Percentiles rank a stretch among this genome's conserved stretches.
Conservation (phyloP, 2,113 vertebrate species). For the Delphinus delphis region DNA sequence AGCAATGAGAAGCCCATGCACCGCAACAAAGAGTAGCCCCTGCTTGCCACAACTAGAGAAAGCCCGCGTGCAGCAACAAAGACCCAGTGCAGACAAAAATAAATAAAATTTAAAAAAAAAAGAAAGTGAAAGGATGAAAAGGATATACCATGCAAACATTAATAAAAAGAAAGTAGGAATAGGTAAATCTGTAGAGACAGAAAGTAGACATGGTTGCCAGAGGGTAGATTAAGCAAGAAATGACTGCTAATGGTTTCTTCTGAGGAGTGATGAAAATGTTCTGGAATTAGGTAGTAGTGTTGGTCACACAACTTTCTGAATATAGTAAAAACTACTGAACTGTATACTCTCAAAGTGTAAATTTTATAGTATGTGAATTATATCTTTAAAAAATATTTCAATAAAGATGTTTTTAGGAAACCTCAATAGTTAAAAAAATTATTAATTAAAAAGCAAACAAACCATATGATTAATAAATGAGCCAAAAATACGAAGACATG, state of each 20-base stretch:
- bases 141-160: background rate
- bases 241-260: background rate
- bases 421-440: background rate
- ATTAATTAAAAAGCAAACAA: background rate
- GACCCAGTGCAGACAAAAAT: too few species aligned
- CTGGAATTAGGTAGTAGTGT: background rate
- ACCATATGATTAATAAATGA: background rate
- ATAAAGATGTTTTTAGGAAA: background rate
- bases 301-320: background rate
- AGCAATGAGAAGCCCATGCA: too few species aligned
- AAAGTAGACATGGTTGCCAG: background rate
- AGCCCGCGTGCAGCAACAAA: too few species aligned
- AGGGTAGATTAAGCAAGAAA: background rate
- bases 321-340: background rate
- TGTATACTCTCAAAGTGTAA: background rate
- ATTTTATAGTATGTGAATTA: background rate
- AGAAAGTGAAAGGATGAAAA: background rate
- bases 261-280: background rate
- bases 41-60: too few species aligned
- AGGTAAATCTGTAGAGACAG: background rate
- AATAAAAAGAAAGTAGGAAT: slow-evolving; percentile 2
- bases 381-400: background rate
- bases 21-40: too few species aligned
- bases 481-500: background rate
- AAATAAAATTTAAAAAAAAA: too few species aligned